A percentile compares a stretch with the other conserved stretches of the same genome.
Conservation (phyloP, 1,140 invertebrate genomes). For the Steinernema khuongi region DNA sequence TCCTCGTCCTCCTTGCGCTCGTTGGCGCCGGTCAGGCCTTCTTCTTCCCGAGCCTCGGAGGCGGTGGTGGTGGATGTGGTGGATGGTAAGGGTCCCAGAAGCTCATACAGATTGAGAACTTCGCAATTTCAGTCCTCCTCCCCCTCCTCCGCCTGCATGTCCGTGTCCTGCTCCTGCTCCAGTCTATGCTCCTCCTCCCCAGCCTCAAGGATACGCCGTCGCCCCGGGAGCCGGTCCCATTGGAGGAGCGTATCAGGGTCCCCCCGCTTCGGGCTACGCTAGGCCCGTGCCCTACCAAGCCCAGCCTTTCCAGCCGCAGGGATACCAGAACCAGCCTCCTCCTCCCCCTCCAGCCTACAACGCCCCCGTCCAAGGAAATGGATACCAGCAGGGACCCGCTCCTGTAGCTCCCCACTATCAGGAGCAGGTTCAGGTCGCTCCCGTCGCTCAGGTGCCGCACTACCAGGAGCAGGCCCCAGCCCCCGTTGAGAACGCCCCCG, state of each 20-base stretch:
- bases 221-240: not conserved
- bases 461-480: too few species aligned
- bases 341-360: not conserved
- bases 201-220: not conserved
- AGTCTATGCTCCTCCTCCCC: not conserved
- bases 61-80: not conserved
- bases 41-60: not conserved
- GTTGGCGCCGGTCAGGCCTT: not conserved
- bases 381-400: too few species aligned
- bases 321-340: constrained; percentile 14
- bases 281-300: not conserved
- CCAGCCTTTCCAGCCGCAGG: not conserved
- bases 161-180: not conserved
- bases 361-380: too few species aligned
- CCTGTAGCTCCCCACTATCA: too few species aligned
- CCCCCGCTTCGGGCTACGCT: constrained; percentile 9
- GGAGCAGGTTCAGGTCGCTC: too few species aligned
- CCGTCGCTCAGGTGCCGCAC: too few species aligned
- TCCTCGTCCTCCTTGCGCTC: not conserved
- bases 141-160: not conserved
- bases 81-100: not conserved
- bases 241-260: not conserved
- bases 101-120: not conserved
- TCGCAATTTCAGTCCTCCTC: not conserved
- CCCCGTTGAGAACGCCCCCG: too few species aligned